Evolutionary conservation across 2,888 invertebrate genomes (phyloP), one percentile per base, ranked within the genome.

Genomic region (Labia minor): DNA sequence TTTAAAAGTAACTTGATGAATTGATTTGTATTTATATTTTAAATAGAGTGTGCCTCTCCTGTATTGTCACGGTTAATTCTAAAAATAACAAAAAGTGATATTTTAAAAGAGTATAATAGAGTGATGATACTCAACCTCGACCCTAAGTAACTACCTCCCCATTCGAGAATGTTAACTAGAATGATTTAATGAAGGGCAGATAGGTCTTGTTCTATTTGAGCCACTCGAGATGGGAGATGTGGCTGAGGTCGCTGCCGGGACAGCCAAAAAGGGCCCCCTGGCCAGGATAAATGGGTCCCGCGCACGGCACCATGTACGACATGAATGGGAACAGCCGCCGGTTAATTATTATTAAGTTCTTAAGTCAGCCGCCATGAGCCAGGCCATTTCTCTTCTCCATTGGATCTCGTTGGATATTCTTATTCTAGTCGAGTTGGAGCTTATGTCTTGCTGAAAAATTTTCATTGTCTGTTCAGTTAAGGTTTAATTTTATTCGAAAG

Each of bases 241-340:
- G 33, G 33, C 33, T 6, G 33, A 11, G 33, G 49, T 14, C 49
- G n/a, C 49, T 14, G 49, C n/a, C 49, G 49, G 16, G 49, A 26
- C 26, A 26, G 26, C 26, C 26, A 26, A 26, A 26, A 26, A 26
- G 14, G 8, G 6, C 49, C 49, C 49, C 49, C 14, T 49, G 49
- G 49, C 49, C n/a, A 49, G 49, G 49, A 49, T 16, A 49, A 49
- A 49, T 49, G 49, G 49, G 6, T 14, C 49, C 49, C 49, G 49
- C 14, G 49, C 49, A 49, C 49, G 49, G 49, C 49, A 49, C 49
- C 49, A 49, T 49, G 49, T 49, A 49, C 49, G 49, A 49, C 49
- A 49, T 49, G 49, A 49, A 49, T 49, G 49, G 49, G 49, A 49
- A 49, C 49, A 49, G 49, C 49, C 49, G 49, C 49, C 49, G 49